Percentiles rank a stretch among this genome's conserved stretches.
Evolutionary conservation across 2,113 vertebrate species (phyloP).

Genomic region (Fregata magnificens): DNA sequence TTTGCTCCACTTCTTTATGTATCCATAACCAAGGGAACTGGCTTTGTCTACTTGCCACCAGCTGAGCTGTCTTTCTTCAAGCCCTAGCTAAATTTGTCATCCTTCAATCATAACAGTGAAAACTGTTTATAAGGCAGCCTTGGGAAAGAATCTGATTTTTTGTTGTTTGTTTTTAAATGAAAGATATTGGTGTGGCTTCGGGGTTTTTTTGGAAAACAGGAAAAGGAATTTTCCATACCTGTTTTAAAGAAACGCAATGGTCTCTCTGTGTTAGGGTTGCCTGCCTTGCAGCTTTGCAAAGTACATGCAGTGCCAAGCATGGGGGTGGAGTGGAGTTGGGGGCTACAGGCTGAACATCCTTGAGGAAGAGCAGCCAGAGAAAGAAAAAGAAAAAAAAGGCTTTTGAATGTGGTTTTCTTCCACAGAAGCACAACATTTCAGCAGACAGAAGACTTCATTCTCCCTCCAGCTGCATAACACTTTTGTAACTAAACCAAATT

Average conservation of each 20-base stretch:
- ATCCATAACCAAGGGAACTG: not conserved
- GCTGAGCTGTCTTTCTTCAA: not conserved
- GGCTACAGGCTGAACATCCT: not conserved
- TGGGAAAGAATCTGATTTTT: not conserved
- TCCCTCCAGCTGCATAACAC: not conserved
- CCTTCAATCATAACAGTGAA: not conserved
- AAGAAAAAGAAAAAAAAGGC: not conserved
- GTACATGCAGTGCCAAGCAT: not conserved
- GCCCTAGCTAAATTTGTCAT: not conserved
- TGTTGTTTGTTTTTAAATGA: not conserved
- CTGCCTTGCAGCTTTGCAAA: not conserved
- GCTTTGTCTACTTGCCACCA: not conserved
- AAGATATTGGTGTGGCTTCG: not conserved
- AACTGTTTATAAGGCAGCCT: not conserved
- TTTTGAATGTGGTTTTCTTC: not conserved
- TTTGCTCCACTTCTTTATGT: conserved; percentile 2
- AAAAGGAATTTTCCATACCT: not conserved
- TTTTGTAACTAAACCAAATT: not conserved
- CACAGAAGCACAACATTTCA: not conserved
- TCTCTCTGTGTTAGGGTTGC: not conserved
- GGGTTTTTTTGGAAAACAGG: not conserved
- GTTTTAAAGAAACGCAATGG: not conserved
- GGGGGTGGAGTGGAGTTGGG: not conserved
- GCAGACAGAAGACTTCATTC: not conserved
- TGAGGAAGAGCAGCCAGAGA: not conserved